Evolutionary conservation across 2,113 vertebrate species (phyloP).

Genomic region (Phyllopteryx taeniolatus): DNA sequence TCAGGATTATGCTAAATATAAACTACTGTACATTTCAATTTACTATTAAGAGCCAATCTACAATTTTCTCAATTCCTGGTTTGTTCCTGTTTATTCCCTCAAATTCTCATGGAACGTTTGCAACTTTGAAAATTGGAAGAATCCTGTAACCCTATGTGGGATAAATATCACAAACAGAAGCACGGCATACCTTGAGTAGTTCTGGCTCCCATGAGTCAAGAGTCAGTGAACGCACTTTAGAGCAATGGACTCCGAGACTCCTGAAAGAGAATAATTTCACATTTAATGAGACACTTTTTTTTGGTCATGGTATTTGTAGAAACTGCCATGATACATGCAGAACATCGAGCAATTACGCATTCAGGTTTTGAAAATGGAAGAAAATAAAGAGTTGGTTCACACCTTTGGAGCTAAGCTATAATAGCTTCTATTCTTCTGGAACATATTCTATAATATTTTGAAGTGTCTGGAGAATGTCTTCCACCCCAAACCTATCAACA

Average conservation of each 20-base stretch:
- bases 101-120: background rate
- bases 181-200: constrained; percentile 84
- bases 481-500: too few relatives aligned
- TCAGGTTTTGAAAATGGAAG: background rate
- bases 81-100: background rate
- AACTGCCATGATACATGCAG: background rate
- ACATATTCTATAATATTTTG: background rate
- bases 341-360: background rate
- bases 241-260: constrained; percentile 97
- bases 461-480: too few relatives aligned
- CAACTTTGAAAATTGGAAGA: background rate
- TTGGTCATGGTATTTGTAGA: background rate
- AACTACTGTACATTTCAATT: too few relatives aligned
- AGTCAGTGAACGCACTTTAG: constrained; percentile 95
- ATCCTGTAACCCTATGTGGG: background rate
- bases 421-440: background rate
- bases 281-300: background rate
- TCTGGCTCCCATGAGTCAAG: constrained; percentile 97
- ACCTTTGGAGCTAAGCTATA: background rate
- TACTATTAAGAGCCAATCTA: background rate
- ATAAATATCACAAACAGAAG: background rate
- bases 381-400: background rate
- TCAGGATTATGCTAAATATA: too few relatives aligned
- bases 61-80: background rate
- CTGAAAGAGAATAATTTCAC: constrained; percentile 57